Percentiles rank a stretch among this genome's conserved stretches.
Evolutionary conservation across 2,113 vertebrate genomes (phyloP).

Genomic region (Actinemys pallida): DNA sequence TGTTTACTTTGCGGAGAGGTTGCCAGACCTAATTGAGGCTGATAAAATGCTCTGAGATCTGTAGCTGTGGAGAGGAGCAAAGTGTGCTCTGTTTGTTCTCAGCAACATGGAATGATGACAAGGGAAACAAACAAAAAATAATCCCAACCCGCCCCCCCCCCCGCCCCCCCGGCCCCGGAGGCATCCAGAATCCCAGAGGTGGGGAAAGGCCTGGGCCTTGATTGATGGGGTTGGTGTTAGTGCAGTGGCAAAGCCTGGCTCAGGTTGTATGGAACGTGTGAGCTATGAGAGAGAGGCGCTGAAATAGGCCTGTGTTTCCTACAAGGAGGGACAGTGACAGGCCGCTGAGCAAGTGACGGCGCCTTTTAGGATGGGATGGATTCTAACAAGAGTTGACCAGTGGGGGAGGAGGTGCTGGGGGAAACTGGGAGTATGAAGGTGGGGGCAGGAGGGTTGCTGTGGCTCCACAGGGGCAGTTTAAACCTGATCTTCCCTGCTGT

Average conservation of each 20-base stretch:
- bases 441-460: neutral
- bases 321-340: fast-evolving
- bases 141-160: neutral
- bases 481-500: neutral
- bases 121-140: neutral
- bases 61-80: neutral
- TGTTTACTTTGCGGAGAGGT: conserved; percentile 11
- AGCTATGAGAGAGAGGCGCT: neutral
- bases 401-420: neutral
- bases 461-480: neutral
- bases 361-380: fast-evolving
- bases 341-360: neutral
- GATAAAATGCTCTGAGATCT: neutral
- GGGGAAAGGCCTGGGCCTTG: neutral
- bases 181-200: neutral
- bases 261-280: neutral
- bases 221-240: neutral
- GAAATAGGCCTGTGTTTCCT: neutral
- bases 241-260: neutral
- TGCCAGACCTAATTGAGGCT: neutral
- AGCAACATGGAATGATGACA: neutral
- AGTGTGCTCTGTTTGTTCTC: neutral
- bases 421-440: neutral
- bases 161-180: too few relatives aligned
- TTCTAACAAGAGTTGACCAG: neutral